Base-by-base conservation (phyloP, 2,113 vertebrate genomes). In the Salvelinus alpinus region DNA sequence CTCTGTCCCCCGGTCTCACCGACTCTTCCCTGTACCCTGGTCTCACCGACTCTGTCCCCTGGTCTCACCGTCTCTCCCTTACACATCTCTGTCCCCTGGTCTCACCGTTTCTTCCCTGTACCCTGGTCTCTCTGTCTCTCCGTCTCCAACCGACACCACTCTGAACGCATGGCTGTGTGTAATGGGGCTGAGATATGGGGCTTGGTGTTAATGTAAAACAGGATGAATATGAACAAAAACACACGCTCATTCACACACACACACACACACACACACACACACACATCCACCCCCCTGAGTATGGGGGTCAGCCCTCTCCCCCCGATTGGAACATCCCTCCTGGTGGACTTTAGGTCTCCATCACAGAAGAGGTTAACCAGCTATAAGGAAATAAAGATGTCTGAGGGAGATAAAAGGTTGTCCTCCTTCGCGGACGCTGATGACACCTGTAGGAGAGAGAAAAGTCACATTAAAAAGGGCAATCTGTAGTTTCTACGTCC, bases 401-500 rank as follows among this genome's bases (percentile, higher is more conserved):
- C 54, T 69, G 4, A 11, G 22, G 3, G 24, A 31, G 65, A 77
- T 38, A 78, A 70, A 1, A 27, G 14, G 47, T 12, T 7, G 3
- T 16, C 13, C 70, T 29, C 74, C 24, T 64, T 64, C 9, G 31
- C 51, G 24, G 72, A 64, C 2, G 31, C 60, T n/a, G 64, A 24
- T 62, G 57, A 76, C 54, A 77, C 65, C 87, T 91, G 79, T 9
- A 64, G 59, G 64, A 73, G 2, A 73, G 2, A 67, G 74, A 8
- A 24, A 44, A 34, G 13, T 2, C 9, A 44, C 38, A 11, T 44
- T 12, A 44, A 44, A 7, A 44, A 9, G 8, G 9, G 2, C 9
- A 11, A 44, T 44, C 38, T 44, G 9, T 9, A 44, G 38, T 44
- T 44, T 9, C 38, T 44, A 44, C 38, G 11, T 44, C 38, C 8